Conservation (phyloP, 2,888 invertebrate species). For the Marronus borbonicus region DNA sequence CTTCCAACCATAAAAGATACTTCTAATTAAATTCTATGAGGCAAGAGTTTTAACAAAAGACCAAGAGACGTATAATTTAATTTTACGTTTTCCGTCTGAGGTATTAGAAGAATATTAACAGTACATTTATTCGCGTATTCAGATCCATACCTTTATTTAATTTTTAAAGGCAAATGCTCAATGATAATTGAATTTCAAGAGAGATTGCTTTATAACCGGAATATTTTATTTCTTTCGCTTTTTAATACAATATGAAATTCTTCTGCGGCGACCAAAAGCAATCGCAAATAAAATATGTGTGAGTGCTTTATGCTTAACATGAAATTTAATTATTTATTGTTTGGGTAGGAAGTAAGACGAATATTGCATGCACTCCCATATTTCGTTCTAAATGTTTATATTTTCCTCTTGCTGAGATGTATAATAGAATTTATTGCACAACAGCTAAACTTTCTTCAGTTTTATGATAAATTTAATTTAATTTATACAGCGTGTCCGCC, state of each 20-base stretch:
- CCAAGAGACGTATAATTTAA: slow-evolving; percentile 41
- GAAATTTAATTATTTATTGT: too few species aligned
- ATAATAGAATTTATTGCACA: too few species aligned
- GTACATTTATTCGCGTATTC: slow-evolving; percentile 19
- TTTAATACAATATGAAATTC: not conserved
- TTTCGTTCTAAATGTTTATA: too few species aligned
- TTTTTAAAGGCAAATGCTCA: slow-evolving; percentile 34
- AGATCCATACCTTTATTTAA: slow-evolving; percentile 21
- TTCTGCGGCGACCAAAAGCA: slow-evolving; percentile 1
- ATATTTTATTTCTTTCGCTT: not conserved
- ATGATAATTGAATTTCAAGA: slow-evolving; percentile 21
- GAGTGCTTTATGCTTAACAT: not conserved
- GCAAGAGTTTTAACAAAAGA: slow-evolving; percentile 38
- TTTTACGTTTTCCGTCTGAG: slow-evolving; percentile 38
- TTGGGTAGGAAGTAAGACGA: too few species aligned
- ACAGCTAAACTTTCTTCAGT: too few species aligned
- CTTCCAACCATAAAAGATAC: slow-evolving; percentile 37
- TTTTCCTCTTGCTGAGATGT: too few species aligned
- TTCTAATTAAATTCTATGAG: slow-evolving; percentile 40
- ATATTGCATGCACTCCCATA: too few species aligned
- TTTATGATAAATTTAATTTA: too few species aligned
- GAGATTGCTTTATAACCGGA: not conserved
- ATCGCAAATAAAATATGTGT: not conserved
- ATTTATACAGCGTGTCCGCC: too few species aligned
- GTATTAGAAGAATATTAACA: slow-evolving; percentile 31